Conservation (phyloP, 2,888 invertebrate genomes). For the Apodemia mormo region DNA sequence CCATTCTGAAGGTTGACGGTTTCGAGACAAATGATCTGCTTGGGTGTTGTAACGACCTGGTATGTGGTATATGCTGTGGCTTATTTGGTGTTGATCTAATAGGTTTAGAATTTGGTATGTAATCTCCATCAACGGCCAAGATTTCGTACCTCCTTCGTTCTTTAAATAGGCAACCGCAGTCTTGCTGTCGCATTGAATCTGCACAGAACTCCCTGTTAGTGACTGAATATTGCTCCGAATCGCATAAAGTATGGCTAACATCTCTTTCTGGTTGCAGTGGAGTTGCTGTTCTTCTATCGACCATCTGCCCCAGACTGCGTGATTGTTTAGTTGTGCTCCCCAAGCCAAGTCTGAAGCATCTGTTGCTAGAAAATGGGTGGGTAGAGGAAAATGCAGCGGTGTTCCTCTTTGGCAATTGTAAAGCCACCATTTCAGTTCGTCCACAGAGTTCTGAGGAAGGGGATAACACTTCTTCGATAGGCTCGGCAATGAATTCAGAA, state of each 20-base stretch:
- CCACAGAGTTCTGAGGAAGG: constrained; percentile 9
- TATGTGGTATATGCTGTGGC: not conserved
- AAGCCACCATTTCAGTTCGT: constrained; percentile 38
- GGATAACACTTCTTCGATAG: constrained; percentile 13
- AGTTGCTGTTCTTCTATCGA: too few species aligned
- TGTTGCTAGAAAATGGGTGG: constrained; percentile 35
- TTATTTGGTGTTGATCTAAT: not conserved
- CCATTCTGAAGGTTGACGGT: constrained; percentile 24
- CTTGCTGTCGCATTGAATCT: constrained; percentile 43
- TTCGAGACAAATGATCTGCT: not conserved
- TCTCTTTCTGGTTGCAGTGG: constrained; percentile 37
- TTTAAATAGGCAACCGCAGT: constrained; percentile 31
- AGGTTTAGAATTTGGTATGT: constrained; percentile 27
- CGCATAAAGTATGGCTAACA: constrained; percentile 29
- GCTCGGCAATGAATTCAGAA: constrained; percentile 27
- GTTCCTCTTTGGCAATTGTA: constrained; percentile 27
- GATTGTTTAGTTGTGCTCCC: constrained; percentile 39
- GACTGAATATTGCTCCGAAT: constrained; percentile 25
- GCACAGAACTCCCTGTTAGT: constrained; percentile 22
- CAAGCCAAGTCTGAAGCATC: constrained; percentile 40
- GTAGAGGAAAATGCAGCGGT: constrained; percentile 30
- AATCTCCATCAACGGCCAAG: constrained; percentile 31
- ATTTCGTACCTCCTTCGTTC: constrained; percentile 43
- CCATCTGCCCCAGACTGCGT: constrained; percentile 25
- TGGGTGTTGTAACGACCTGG: not conserved